Evolutionary conservation across 2,888 invertebrate genomes (phyloP).

Genomic region (Rhyacophila evoluta): DNA sequence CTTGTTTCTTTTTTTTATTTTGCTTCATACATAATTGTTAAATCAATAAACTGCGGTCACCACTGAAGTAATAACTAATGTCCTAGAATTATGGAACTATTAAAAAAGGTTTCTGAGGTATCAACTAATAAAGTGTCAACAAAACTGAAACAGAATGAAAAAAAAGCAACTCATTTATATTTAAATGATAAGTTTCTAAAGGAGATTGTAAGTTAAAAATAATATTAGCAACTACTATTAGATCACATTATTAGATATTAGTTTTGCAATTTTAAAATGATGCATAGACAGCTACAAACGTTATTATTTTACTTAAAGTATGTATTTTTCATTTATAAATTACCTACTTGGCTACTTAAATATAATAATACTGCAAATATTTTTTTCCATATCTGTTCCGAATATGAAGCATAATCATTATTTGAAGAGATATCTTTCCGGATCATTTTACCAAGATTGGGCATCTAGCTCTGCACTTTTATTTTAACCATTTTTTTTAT

Average conservation of each 20-base stretch:
- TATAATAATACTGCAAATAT: neutral
- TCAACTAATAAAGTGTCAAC: neutral
- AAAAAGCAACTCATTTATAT: conserved; percentile 64
- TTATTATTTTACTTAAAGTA: neutral
- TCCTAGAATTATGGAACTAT: neutral
- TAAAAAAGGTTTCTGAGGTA: neutral
- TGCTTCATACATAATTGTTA: neutral
- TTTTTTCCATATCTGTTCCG: no score
- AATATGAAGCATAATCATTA: no score
- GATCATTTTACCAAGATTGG: no score
- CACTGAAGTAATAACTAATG: no score
- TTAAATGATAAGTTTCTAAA: conserved; percentile 72
- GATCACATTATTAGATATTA: neutral
- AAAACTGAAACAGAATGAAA: neutral
- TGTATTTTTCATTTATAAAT: no score
- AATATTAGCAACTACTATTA: neutral
- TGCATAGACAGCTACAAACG: neutral
- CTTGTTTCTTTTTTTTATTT: no score
- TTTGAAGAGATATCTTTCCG: no score
- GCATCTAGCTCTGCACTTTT: no score
- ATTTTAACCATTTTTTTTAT: no score
- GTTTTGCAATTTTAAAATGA: neutral
- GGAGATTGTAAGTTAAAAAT: conserved; percentile 68
- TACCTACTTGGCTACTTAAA: neutral
- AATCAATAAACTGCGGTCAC: no score